Evolutionary conservation across 2,888 invertebrate genomes (phyloP).

Genomic region (Eupsilia transversa): DNA sequence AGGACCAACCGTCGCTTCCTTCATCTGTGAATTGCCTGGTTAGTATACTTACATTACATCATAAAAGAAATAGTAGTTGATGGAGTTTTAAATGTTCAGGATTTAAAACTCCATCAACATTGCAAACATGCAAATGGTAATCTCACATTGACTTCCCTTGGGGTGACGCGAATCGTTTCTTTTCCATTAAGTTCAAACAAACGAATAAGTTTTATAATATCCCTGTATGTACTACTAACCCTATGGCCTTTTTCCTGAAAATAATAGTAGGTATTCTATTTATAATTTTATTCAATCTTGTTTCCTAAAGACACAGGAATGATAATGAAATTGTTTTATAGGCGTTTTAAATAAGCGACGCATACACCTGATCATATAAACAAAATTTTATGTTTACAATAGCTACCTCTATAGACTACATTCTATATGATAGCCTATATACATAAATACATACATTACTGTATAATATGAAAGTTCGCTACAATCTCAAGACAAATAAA

Average conservation of each 20-base stretch:
- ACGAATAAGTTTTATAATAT: background rate
- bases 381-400: slow-evolving; percentile 1
- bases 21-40: slow-evolving; percentile 95
- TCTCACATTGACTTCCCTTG: no score
- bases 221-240: no score
- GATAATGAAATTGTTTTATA: background rate
- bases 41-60: slow-evolving; percentile 25
- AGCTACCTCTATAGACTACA: background rate
- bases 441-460: slow-evolving; percentile 14
- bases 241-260: no score
- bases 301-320: no score
- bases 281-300: no score
- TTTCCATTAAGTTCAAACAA: no score
- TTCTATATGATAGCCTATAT: slow-evolving; percentile 16
- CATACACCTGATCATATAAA: slow-evolving; percentile 7
- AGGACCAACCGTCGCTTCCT: slow-evolving; percentile 94
- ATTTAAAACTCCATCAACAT: background rate
- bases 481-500: slow-evolving; percentile 58
- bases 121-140: background rate
- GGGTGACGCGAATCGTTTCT: background rate
- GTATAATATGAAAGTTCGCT: slow-evolving; percentile 21
- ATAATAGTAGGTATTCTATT: no score
- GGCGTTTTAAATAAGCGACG: background rate
- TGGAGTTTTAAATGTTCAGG: no score
- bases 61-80: background rate